phyloP scores from a whole-genome alignment of 2,113 vertebrate genomes.

The Chaetodon trifascialis region DNA sequence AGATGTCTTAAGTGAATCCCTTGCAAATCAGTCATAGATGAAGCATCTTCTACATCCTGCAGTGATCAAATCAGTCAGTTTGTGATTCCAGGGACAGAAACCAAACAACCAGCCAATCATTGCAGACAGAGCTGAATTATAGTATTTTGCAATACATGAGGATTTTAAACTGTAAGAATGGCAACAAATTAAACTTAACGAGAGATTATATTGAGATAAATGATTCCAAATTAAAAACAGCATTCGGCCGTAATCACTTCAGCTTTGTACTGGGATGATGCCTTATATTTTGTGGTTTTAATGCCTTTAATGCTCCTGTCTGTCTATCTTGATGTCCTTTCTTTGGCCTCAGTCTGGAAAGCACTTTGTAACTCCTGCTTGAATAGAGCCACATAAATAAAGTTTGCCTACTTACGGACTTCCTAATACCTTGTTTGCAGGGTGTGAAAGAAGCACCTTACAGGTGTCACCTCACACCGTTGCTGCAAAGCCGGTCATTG shows the following conservation, averaged over 20 bases:
- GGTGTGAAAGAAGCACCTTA: slow-evolving; percentile 62
- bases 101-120: slow-evolving; percentile 12
- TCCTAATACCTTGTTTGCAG: slow-evolving; percentile 61
- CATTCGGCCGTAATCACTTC: neutral
- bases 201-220: slow-evolving; percentile 11
- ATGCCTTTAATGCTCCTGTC: neutral
- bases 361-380: slow-evolving; percentile 2
- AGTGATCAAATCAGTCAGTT: slow-evolving; percentile 30
- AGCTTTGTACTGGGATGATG: neutral
- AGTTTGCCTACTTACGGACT: slow-evolving; percentile 52
- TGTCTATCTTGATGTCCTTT: slow-evolving; percentile 2
- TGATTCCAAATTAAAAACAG: slow-evolving; percentile 26
- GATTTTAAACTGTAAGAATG: slow-evolving; percentile 20
- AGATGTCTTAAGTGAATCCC: slow-evolving; percentile 15
- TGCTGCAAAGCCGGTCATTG: slow-evolving; percentile 63
- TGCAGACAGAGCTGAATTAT: slow-evolving; percentile 11
- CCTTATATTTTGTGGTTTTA: neutral
- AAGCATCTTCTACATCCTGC: slow-evolving; percentile 26
- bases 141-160: slow-evolving; percentile 6
- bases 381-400: slow-evolving; percentile 20
- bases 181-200: slow-evolving; percentile 21
- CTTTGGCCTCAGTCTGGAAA: slow-evolving; percentile 13
- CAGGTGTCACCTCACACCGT: slow-evolving; percentile 64
- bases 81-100: slow-evolving; percentile 17
- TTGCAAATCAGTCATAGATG: slow-evolving; percentile 41